Base-by-base conservation (phyloP, 2,888 invertebrate species). In the Hybos culiciformis region DNA sequence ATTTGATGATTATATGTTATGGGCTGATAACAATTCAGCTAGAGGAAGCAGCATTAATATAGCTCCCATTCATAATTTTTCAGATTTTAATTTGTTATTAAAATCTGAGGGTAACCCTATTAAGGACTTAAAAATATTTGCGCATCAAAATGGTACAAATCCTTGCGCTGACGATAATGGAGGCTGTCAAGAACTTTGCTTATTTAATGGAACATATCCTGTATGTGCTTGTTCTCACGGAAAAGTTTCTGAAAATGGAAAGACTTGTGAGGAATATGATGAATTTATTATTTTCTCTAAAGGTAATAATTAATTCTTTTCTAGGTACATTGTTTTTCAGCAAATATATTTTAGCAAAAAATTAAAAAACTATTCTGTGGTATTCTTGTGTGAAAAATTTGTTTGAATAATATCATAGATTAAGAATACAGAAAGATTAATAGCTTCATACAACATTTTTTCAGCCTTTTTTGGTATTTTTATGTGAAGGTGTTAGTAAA, bases 181-280 rank as follows among this genome's bases (percentile, higher is more conserved):
- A 2, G 80, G 77, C 21, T 91, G 88, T 66, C 74, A 75, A 52
- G 82, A 85, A 56, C 69, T 92, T 47, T 91, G 91, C 58, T 71
- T 91, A 43, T 80, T 68, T 59, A 77, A 77, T 58, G 84, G 83
- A 11, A 72, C 69, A 7, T 68, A 66, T 50, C 72, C 77, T 23
- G 73, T 78, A 46, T 90, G 88, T 66, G 80, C 78, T 29, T 92
- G 92, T 59, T 80, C 88, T 31, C 86, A 88, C 68, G 88, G 88
- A 4, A 74, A 75, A 51, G 71, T 86, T 4, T 73, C 74, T 6
- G 51, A 66, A 3, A 29, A 29, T 12, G 74, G 74, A 0, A 71
- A 71, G 50, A 67, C 70, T 40, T 91, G 91, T 66, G 74, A 74
- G 63, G 73, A 81, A 33, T 82, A 83, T 63, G 77, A 81, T 44